Evolutionary conservation across 2,797 vertebrate species (phyloP).

Genomic region (Sarcophilus harrisii): DNA sequence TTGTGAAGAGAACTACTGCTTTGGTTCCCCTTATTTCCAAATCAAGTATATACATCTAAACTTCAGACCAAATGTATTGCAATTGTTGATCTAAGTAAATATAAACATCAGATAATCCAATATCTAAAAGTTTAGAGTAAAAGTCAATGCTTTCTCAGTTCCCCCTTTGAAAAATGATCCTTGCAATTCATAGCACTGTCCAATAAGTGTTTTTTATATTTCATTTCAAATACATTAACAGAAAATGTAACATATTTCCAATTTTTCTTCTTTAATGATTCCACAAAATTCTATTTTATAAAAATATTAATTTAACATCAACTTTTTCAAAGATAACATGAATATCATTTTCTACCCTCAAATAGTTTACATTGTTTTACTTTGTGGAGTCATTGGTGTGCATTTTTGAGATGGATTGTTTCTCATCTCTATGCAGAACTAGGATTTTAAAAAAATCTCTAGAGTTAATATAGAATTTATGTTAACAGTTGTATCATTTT

Average conservation of each 20-base stretch:
- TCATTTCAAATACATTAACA: not conserved
- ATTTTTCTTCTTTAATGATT: not conserved
- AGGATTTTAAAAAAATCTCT: not conserved
- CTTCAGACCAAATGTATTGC: conserved; percentile 73
- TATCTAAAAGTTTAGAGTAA: not conserved
- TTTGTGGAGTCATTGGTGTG: not conserved
- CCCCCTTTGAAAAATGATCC: not conserved
- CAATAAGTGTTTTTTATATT: not conserved
- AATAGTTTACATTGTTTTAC: not conserved
- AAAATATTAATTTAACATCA: not conserved
- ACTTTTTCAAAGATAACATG: not conserved
- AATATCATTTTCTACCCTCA: not conserved
- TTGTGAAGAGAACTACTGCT: conserved; percentile 68
- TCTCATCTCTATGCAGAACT: not conserved
- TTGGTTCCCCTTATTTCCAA: conserved; percentile 79
- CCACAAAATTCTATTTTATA: not conserved
- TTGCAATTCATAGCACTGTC: not conserved
- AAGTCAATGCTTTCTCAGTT: not conserved
- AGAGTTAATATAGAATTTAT: not conserved
- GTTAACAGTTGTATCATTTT: not conserved
- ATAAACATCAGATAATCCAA: not conserved
- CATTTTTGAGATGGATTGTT: not conserved
- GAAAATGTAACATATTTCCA: not conserved
- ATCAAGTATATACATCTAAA: conserved; percentile 83
- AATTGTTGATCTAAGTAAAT: conserved; percentile 61